phyloP scores from a whole-genome alignment of 1,140 invertebrate genomes.

The Tetraneura akinire region DNA sequence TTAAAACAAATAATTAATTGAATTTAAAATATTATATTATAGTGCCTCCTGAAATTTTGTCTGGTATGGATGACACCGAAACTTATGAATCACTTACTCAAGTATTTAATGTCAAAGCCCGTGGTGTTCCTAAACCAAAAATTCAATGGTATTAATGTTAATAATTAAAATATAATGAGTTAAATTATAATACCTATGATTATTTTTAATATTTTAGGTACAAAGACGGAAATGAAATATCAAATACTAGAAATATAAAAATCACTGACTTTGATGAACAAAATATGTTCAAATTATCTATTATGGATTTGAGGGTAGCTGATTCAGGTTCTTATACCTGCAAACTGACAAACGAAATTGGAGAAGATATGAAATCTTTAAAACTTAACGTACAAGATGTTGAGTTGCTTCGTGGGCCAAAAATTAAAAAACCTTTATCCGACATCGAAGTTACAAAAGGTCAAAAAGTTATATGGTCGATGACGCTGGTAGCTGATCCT shows the following conservation, averaged over 20 bases:
- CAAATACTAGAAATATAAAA: slow-evolving; percentile 65
- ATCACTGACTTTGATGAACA: slow-evolving; percentile 66
- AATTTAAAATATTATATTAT: slow-evolving; percentile 56
- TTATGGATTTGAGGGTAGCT: slow-evolving; percentile 67
- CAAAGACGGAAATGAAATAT: slow-evolving; percentile 69
- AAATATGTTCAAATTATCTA: slow-evolving; percentile 72
- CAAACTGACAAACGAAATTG: slow-evolving; percentile 73
- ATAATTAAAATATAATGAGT: slow-evolving; percentile 27
- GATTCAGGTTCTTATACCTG: slow-evolving; percentile 79
- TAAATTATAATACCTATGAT: slow-evolving; percentile 8
- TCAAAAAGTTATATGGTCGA: slow-evolving; percentile 71
- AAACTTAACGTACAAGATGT: slow-evolving; percentile 74
- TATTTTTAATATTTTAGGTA: slow-evolving; percentile 56
- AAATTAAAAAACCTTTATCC: slow-evolving; percentile 69
- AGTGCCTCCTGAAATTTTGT: slow-evolving; percentile 75
- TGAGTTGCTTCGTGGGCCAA: slow-evolving; percentile 74
- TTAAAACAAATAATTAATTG: background rate
- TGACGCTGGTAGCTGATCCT: slow-evolving; percentile 80
- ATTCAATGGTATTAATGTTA: slow-evolving; percentile 67
- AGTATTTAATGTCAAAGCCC: slow-evolving; percentile 71
- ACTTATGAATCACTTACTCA: slow-evolving; percentile 75
- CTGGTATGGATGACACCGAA: slow-evolving; percentile 71
- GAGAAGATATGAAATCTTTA: slow-evolving; percentile 71
- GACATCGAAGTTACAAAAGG: slow-evolving; percentile 72
- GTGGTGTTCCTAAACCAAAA: slow-evolving; percentile 73